Base-by-base conservation (phyloP, 2,888 invertebrate genomes). In the Callimorpha dominula region DNA sequence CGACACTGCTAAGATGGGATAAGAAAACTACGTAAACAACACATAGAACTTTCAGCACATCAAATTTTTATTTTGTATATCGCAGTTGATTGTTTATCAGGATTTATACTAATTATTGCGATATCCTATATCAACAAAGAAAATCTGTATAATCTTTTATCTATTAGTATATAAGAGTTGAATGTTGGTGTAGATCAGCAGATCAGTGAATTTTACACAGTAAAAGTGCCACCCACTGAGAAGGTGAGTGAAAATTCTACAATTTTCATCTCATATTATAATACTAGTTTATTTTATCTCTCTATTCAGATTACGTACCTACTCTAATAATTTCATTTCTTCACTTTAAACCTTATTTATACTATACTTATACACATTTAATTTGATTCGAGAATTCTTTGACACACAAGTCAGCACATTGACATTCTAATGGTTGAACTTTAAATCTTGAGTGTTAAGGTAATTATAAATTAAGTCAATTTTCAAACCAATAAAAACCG, bases 151-250 rank as follows among this genome's bases (percentile, higher is more conserved):
- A 31, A 46, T 42, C 42, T 9, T 72, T 72, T 72, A 72, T 72
- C 72, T 17, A 31, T 43, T 64, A 17, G 62, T 71, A 72, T 72
- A 68, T 57, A 72, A 72, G 67, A 68, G 14, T 54, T 11, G 20
- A 50, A 62, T 42, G 11, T 42, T 60, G 66, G 50, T n/a, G 7
- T 50, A 49, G 60, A 66, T 71, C 42, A 64, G 40, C 49, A 60
- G 40, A 67, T 63, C 46, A 67, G 63, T 63, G 20, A 60, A 60
- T 60, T 60, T 60, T 14, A 31, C 31, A 52, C 62, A 42, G 62
- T 43, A 62, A 20, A 52, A 64, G 63, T 60, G 67, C 20, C 15
- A 49, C n/a, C 57, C 42, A 15, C 14, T 31, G n/a, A 40, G 40
- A 64, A 72, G 72, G 72, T 72, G 54, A 72, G 72, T 52, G 46